A percentile compares a stretch with the other conserved stretches of the same genome.
Conservation (phyloP, 2,113 vertebrate species). For the Platysternon megacephalum region DNA sequence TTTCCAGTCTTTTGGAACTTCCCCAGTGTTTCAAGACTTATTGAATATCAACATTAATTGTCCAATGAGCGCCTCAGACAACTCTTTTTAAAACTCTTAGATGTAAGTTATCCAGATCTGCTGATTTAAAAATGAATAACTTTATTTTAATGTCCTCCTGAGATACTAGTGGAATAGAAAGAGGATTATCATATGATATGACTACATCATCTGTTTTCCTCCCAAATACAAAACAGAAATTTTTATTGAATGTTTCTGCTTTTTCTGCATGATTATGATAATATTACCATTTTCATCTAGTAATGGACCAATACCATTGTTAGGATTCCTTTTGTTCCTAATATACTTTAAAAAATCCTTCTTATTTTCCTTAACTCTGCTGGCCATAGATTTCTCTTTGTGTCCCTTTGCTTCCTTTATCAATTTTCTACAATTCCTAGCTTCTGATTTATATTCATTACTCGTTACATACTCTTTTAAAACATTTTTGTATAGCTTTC, state of each 20-base stretch:
- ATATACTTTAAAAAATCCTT: neutral
- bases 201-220: neutral
- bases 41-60: neutral
- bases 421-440: neutral
- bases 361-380: neutral
- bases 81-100: neutral
- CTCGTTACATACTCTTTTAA: neutral
- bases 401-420: neutral
- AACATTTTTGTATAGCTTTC: neutral
- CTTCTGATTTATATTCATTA: neutral
- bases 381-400: neutral
- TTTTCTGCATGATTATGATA: neutral
- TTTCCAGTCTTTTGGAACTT: neutral
- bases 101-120: neutral
- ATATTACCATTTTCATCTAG: neutral
- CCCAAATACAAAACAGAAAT: neutral
- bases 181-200: neutral
- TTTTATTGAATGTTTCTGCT: neutral
- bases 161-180: neutral
- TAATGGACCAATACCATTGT: neutral
- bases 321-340: neutral
- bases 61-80: neutral
- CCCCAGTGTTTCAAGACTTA: neutral
- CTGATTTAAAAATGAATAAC: neutral
- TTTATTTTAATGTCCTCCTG: neutral